A percentile compares a stretch with the other conserved stretches of the same genome.
These are phyloP conservation scores for Cervus canadensis DNA, from an alignment of 2,113 vertebrate species.

Conservation along the genomic window DNA sequence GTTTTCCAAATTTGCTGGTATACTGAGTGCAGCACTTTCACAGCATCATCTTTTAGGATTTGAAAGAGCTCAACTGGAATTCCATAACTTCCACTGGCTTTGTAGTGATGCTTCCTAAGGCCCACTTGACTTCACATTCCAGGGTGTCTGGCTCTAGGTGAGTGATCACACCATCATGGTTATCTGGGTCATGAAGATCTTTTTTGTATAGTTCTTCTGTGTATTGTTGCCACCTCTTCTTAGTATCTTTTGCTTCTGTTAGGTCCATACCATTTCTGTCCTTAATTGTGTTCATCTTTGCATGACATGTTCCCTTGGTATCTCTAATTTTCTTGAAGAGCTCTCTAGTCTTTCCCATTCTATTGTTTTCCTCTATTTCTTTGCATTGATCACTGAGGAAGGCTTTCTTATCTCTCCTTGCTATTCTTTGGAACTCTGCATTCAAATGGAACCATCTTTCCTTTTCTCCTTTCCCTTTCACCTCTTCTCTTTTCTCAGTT, in stretches of 20 bases:
- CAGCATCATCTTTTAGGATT: not conserved
- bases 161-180: not conserved
- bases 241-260: not conserved
- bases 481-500: not conserved
- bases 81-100: not conserved
- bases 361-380: not conserved
- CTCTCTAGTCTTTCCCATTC: not conserved
- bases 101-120: not conserved
- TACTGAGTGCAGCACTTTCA: not conserved
- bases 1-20: not conserved
- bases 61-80: not conserved
- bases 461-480: not conserved
- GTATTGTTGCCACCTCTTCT: not conserved
- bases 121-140: not conserved
- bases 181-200: not conserved
- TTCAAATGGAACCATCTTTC: not conserved
- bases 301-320: not conserved
- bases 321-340: not conserved
- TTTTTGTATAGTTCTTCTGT: not conserved
- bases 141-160: not conserved
- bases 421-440: not conserved
- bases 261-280: not conserved
- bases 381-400: not conserved
- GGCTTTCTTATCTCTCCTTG: not conserved
- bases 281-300: not conserved